phyloP scores from a whole-genome alignment of 1,140 invertebrate species.

The Heliconius nattereri region DNA sequence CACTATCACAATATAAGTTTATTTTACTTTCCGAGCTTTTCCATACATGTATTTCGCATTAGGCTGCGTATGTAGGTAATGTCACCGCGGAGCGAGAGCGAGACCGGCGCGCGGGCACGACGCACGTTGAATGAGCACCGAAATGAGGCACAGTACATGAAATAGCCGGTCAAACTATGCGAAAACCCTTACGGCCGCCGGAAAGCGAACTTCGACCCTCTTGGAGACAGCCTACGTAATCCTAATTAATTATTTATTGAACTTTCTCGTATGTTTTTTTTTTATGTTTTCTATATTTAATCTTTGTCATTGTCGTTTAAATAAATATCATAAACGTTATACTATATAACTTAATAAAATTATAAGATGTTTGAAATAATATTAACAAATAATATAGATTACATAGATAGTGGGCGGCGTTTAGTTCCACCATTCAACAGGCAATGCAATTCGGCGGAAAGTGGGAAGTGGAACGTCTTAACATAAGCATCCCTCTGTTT shows the following conservation, averaged over 20 bases:
- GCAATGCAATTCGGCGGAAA: too few species aligned
- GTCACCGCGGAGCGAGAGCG: constrained; percentile 64
- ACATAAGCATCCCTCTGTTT: too few species aligned
- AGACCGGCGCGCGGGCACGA: constrained; percentile 73
- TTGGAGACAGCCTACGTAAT: constrained; percentile 50
- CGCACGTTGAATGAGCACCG: constrained; percentile 75
- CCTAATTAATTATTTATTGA: not conserved
- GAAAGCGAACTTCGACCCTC: constrained; percentile 63
- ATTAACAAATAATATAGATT: too few species aligned
- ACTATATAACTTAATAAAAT: too few species aligned
- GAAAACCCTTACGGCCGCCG: constrained; percentile 75
- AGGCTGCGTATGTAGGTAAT: constrained; percentile 40
- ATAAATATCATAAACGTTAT: not conserved
- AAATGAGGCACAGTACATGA: constrained; percentile 75
- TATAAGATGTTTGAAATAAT: too few species aligned
- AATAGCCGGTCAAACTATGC: constrained; percentile 78
- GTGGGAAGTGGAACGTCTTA: too few species aligned
- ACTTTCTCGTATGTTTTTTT: not conserved
- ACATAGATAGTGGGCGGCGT: too few species aligned
- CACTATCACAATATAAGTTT: constrained; percentile 34
- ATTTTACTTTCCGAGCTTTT: constrained; percentile 36
- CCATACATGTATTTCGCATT: constrained; percentile 41
- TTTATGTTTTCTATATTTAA: constrained; percentile 11
- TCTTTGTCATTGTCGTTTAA: not conserved
- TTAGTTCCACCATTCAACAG: too few species aligned